Conservation (phyloP, 2,888 invertebrate genomes). For the Thymelicus sylvestris region DNA sequence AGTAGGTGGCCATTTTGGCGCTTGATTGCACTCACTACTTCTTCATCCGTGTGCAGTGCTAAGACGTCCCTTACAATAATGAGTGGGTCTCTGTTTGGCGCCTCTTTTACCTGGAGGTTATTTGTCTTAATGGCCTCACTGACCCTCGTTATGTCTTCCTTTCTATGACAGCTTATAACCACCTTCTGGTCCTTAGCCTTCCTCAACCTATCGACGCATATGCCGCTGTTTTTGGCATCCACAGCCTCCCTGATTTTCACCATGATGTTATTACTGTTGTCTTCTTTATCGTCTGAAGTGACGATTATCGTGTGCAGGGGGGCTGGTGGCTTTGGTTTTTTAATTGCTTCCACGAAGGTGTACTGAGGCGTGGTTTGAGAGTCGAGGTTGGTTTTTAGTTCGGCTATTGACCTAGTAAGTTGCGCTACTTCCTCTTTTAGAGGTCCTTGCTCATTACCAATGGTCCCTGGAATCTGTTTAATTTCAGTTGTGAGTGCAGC, state of each 20-base stretch:
- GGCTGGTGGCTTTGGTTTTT: too few relatives aligned
- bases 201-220: slow-evolving; percentile 5
- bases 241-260: not conserved
- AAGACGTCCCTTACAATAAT: slow-evolving; percentile 28
- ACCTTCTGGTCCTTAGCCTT: slow-evolving; percentile 40
- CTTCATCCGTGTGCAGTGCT: slow-evolving; percentile 15
- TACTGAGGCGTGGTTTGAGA: too few relatives aligned
- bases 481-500: too few relatives aligned
- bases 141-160: slow-evolving; percentile 6
- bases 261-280: not conserved
- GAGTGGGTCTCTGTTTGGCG: slow-evolving; percentile 36
- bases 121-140: slow-evolving; percentile 23
- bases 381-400: too few relatives aligned
- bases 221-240: not conserved
- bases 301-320: not conserved
- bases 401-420: too few relatives aligned
- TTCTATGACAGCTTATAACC: slow-evolving; percentile 32
- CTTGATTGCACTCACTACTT: slow-evolving; percentile 18
- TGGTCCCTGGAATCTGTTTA: too few relatives aligned
- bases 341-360: too few relatives aligned
- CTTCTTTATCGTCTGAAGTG: not conserved
- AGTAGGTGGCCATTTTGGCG: slow-evolving; percentile 31
- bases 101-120: slow-evolving; percentile 23
- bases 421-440: too few relatives aligned
- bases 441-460: too few relatives aligned